Base-by-base conservation (phyloP, 2,797 vertebrate genomes). In the Pipistrellus pipistrellus region DNA sequence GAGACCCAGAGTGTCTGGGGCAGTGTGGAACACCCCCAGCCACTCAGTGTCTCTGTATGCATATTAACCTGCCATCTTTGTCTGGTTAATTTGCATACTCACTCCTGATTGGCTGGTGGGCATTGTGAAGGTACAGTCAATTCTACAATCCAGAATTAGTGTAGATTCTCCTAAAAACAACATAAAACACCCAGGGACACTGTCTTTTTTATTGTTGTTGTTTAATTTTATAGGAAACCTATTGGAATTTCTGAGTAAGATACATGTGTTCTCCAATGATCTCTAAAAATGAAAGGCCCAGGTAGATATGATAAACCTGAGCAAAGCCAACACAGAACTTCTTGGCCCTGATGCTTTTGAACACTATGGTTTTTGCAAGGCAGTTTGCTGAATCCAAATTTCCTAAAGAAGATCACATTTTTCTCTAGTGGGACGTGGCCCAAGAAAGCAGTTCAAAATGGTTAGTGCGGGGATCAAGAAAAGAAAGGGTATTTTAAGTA, bases 381-480 rank as follows among this genome's bases (percentile, higher is more conserved):
- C 55, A 84, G 69, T 72, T 85, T 75, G 64, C 53, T 59, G 78
- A 44, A 53, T 95, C 72, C 15, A 25, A 46, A 53, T 76, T 96
- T 91, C 76, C 93, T 27, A 20, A 27, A 91, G 73, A 91, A 91
- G 82, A 87, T 72, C 71, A 68, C 66, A 81, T 81, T 82, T 82
- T 89, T 93, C 93, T 84, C 72, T 93, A 80, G 68, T 59, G 38
- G 81, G 76, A 93, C 13, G 0, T 71, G 87, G 96, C 91, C 84
- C 96, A 82, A 14, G 85, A 83, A 85, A 94, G 30, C 92, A 80
- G 93, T 86, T 96, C 82, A 87, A 87, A 96, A 93, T 64, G 88
- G 2, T 15, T 83, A 92, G 75, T 68, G 91, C 30, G 21, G 84
- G 21, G 84, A 41, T 20, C 18, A 68, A 90, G 48, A 89, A 71